Evolutionary conservation across 2,888 invertebrate genomes (phyloP).

Genomic region (Cerceris rybyensis): DNA sequence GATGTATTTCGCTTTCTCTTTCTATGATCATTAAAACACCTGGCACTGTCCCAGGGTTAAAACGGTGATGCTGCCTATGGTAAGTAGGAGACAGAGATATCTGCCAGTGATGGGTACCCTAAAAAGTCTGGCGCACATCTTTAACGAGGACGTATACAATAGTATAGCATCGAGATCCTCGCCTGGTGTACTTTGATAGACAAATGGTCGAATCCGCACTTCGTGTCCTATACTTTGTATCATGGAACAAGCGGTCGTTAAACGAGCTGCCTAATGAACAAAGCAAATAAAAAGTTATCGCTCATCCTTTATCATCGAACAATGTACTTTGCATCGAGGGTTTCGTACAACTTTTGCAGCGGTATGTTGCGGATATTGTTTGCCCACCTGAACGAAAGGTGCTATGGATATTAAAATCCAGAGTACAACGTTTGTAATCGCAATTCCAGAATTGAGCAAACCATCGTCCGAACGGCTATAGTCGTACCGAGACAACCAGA

Average conservation of each 20-base stretch:
- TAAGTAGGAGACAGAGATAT: constrained; percentile 86
- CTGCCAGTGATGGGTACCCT: constrained; percentile 88
- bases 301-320: no score
- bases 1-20: no score
- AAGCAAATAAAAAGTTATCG: constrained; percentile 36
- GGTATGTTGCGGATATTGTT: no score
- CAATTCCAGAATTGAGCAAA: constrained; percentile 84
- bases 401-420: constrained; percentile 87
- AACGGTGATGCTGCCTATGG: constrained; percentile 84
- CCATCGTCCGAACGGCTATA: constrained; percentile 84
- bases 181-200: constrained; percentile 90
- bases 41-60: constrained; percentile 90
- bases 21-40: constrained; percentile 4
- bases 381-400: constrained; percentile 87
- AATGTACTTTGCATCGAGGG: no score
- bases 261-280: constrained; percentile 87
- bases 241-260: constrained; percentile 88
- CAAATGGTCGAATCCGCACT: constrained; percentile 89
- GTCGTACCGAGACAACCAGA: constrained; percentile 87
- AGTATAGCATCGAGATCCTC: constrained; percentile 90
- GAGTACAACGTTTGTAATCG: constrained; percentile 84
- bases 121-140: constrained; percentile 89
- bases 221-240: constrained; percentile 91
- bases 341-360: no score
- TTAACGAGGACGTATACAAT: constrained; percentile 89